Evolutionary conservation across 2,113 vertebrate genomes (phyloP).

Genomic region (Edolisoma coerulescens): DNA sequence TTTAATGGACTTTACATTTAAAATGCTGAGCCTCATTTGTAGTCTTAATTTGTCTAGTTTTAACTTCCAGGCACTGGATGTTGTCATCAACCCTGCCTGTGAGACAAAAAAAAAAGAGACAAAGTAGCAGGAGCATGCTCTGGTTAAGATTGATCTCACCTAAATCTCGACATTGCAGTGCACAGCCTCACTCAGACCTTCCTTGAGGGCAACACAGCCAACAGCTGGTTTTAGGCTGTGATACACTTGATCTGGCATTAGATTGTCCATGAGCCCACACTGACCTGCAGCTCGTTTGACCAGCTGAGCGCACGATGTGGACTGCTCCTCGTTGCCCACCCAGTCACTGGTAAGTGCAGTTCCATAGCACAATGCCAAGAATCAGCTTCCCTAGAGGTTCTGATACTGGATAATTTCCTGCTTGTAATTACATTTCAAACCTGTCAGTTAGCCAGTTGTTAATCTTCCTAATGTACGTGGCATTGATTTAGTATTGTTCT

Average conservation of each 20-base stretch:
- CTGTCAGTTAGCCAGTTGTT: neutral
- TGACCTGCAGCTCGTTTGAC: neutral
- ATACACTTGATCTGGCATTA: neutral
- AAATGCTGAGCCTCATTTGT: neutral
- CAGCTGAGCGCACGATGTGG: rapidly evolving
- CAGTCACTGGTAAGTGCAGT: neutral
- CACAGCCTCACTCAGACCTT: neutral
- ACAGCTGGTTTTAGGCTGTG: neutral
- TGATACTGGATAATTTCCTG: neutral
- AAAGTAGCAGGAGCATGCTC: neutral
- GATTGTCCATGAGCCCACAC: neutral
- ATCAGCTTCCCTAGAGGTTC: neutral
- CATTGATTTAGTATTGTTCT: neutral
- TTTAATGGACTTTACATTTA: neutral
- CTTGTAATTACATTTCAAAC: neutral
- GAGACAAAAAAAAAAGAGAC: neutral
- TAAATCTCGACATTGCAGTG: neutral
- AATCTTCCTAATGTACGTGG: neutral
- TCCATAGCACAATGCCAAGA: neutral
- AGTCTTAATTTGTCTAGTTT: neutral
- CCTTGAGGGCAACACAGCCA: neutral
- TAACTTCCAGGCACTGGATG: neutral
- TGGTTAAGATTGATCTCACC: neutral
- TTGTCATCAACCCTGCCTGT: neutral
- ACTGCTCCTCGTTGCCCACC: neutral